These are phyloP conservation scores for Aplochiton taeniatus DNA, from an alignment of 2,797 vertebrate genomes.

Conservation along the genomic window DNA sequence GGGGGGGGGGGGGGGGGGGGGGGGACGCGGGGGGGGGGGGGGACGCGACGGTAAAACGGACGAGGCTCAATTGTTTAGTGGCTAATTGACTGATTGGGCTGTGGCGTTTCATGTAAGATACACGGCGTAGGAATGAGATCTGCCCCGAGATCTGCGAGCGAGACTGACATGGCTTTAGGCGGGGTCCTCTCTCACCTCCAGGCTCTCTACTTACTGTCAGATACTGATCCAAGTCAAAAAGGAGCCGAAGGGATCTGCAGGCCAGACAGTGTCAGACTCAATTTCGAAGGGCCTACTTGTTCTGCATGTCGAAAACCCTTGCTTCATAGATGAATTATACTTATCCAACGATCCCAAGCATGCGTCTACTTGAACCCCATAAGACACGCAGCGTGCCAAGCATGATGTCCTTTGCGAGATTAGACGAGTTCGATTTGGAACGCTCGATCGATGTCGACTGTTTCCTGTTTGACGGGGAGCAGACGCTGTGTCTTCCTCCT, in stretches of 20 bases:
- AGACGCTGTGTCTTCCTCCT: constrained; percentile 22
- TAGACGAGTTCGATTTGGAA: not conserved
- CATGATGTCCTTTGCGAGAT: not conserved
- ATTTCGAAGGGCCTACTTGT: not conserved
- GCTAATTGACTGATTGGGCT: constrained; percentile 40
- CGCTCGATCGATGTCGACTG: too few species aligned
- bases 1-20: not conserved
- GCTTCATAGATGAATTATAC: too few species aligned
- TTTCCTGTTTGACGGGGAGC: constrained; percentile 32
- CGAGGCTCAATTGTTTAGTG: constrained; percentile 40
- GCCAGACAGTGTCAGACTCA: constrained; percentile 12
- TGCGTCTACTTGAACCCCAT: too few species aligned
- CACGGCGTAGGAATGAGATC: too few species aligned
- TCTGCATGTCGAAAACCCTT: not conserved
- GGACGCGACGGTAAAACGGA: constrained; percentile 32
- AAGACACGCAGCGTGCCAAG: too few species aligned
- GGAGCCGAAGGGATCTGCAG: not conserved
- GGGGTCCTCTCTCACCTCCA: not conserved
- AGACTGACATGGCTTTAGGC: constrained; percentile 4
- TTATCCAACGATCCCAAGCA: too few species aligned
- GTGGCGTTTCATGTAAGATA: constrained; percentile 1
- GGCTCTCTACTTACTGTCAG: constrained; percentile 3
- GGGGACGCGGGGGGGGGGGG: too few species aligned
- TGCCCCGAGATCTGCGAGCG: constrained; percentile 4
- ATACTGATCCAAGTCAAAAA: constrained; percentile 6